Evolutionary conservation across 2,888 invertebrate genomes (phyloP).

Genomic region (Shargacucullia verbasci): DNA sequence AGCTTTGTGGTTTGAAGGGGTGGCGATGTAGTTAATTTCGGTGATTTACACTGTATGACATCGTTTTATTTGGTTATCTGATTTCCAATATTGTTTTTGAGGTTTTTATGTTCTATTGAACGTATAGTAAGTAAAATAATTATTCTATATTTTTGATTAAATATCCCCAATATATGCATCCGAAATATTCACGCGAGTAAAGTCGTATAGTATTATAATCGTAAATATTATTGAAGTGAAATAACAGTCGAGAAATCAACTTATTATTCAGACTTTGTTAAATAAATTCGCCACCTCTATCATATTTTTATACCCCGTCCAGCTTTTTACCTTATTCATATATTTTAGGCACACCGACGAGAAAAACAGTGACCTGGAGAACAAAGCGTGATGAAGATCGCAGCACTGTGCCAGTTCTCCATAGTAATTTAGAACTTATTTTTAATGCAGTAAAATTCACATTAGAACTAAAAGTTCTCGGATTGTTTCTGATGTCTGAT

Average conservation of each 20-base stretch:
- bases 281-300: constrained; percentile 51
- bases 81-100: too few relatives aligned
- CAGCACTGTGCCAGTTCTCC: constrained; percentile 46
- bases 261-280: too few relatives aligned
- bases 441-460: constrained; percentile 52
- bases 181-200: too few relatives aligned
- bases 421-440: constrained; percentile 53
- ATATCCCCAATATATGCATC: too few relatives aligned
- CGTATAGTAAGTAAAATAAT: background rate
- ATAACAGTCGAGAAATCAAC: too few relatives aligned
- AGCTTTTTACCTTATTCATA: constrained; percentile 49
- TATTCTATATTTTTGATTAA: background rate
- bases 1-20: constrained; percentile 36
- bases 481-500: constrained; percentile 37
- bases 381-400: constrained; percentile 75
- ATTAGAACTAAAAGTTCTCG: constrained; percentile 38
- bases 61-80: background rate
- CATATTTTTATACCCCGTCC: constrained; percentile 28
- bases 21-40: constrained; percentile 34
- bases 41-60: background rate
- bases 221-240: too few relatives aligned
- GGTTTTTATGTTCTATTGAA: constrained; percentile 1
- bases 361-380: constrained; percentile 84
- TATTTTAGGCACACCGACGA: constrained; percentile 82
- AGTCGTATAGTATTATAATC: too few relatives aligned